Percentiles rank a stretch among this genome's conserved stretches.
These are phyloP conservation scores for Drosophila pectinifera DNA, from an alignment of 1,140 invertebrate genomes.

Conservation along the genomic window DNA sequence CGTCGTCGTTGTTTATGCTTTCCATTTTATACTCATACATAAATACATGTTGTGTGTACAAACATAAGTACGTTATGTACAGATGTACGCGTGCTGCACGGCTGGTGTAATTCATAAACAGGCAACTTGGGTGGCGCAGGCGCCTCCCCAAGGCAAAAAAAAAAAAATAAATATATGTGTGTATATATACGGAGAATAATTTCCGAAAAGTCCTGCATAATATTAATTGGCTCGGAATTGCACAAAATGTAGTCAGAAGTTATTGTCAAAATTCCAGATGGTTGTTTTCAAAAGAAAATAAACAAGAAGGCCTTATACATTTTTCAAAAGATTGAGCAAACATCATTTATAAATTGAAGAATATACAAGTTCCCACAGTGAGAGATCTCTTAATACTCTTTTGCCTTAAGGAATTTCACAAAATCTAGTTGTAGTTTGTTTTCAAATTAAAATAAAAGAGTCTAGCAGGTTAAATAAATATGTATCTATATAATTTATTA, in stretches of 20 bases:
- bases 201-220: background rate
- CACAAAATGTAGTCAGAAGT: background rate
- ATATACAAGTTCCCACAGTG: too few relatives aligned
- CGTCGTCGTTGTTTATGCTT: slow-evolving; percentile 72
- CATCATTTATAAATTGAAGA: background rate
- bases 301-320: background rate
- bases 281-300: background rate
- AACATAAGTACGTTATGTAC: slow-evolving; percentile 13
- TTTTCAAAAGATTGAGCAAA: background rate
- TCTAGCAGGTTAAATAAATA: too few relatives aligned
- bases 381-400: background rate
- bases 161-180: background rate
- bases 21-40: slow-evolving; percentile 78
- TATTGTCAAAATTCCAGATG: background rate
- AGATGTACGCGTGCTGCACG: slow-evolving; percentile 39
- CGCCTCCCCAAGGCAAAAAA: slow-evolving; percentile 18
- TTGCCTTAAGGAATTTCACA: background rate
- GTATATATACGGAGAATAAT: slow-evolving; percentile 5
- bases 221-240: slow-evolving; percentile 2
- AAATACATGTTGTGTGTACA: slow-evolving; percentile 75
- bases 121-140: slow-evolving; percentile 68
- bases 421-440: too few relatives aligned
- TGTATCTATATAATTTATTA: too few relatives aligned
- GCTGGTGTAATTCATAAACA: slow-evolving; percentile 78
- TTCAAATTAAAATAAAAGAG: too few relatives aligned